Evolutionary conservation across 2,888 invertebrate species (phyloP), one percentile per base, ranked within the genome.

Genomic region (Halocaridina rubra): DNA sequence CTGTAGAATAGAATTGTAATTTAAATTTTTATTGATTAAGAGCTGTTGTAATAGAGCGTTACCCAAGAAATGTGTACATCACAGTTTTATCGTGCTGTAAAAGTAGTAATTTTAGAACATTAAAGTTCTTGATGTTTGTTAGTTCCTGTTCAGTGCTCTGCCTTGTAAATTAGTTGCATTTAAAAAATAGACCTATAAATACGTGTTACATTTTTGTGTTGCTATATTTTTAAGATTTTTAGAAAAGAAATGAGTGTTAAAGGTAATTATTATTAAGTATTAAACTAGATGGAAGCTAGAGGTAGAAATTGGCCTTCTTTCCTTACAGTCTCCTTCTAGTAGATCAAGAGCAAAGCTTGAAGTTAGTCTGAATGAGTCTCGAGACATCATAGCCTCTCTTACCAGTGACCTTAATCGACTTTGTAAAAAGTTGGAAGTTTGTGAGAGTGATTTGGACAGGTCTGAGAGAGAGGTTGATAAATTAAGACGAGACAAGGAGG

Each of bases 391-490:
- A 22, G 19, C 79, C 22, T 46, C 79, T 67, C 84, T 84, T 46
- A 80, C 64, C 24, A 30, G 57, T 19, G 79, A 84, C 22, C 84
- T 84, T n/a, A 39, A 59, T n/a, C 72, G 46, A 19, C 61, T 84
- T 13, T 79, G 75, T 53, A 84, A 84, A 53, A 84, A 74, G 32
- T 53, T 84, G 75, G 84, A 84, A 33, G 75, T 84, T 29, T 84
- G 84, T 57, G 84, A 84, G 46, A 79, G 84, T 29, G 84, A 84
- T 46, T 57, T 84, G 67, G 84, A 84, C 57, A 72, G 79, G 57
- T 84, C 84, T 29, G 84, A 84, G 29, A 71, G 79, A n/a, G 84
- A 84, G 67, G 84, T 79, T 33, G 84, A 84, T 39, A 79, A 80
- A 69, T 67, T 84, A 67, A 74, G 74, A 29, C 72, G 59, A 30